Percentiles rank a stretch among this genome's conserved stretches.
Conservation (phyloP, 30 jellyfish, hydroid and myxozoan species). For the Rhopilema esculentum region DNA sequence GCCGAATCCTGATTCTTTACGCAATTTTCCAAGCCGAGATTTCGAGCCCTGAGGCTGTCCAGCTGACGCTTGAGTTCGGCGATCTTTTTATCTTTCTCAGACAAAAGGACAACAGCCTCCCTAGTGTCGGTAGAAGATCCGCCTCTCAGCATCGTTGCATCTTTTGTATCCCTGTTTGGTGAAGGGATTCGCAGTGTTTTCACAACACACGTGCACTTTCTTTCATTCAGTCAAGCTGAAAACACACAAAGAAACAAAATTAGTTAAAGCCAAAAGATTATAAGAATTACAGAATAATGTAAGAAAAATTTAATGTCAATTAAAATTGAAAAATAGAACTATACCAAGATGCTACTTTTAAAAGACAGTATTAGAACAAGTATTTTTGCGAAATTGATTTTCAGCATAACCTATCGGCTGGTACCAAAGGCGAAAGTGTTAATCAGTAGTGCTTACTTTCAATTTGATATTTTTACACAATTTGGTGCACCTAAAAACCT, state of each 20-base stretch:
- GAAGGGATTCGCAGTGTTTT: too few species aligned
- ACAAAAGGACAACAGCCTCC: constrained; percentile 48
- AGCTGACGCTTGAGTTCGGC: constrained; percentile 57
- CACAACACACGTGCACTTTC: background rate
- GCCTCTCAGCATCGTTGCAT: background rate
- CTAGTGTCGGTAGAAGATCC: constrained; percentile 25
- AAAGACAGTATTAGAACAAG: too few species aligned
- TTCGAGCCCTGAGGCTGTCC: constrained; percentile 30
- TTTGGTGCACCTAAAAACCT: too few species aligned
- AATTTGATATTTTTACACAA: too few species aligned
- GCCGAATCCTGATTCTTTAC: constrained; percentile 74
- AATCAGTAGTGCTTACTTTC: too few species aligned
- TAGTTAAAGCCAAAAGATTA: background rate
- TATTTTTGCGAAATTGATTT: too few species aligned
- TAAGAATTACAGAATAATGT: too few species aligned
- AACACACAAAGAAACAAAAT: background rate
- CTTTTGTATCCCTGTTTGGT: background rate
- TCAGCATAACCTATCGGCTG: too few species aligned
- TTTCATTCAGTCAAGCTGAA: background rate
- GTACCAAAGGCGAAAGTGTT: too few species aligned
- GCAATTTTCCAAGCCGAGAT: constrained; percentile 49
- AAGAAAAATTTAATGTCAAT: too few species aligned
- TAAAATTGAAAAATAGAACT: too few species aligned
- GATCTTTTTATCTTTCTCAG: constrained; percentile 56
- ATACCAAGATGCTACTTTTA: too few species aligned